These are phyloP conservation scores for Philereme vetulata DNA, from an alignment of 2,888 invertebrate genomes.

Conservation along the genomic window DNA sequence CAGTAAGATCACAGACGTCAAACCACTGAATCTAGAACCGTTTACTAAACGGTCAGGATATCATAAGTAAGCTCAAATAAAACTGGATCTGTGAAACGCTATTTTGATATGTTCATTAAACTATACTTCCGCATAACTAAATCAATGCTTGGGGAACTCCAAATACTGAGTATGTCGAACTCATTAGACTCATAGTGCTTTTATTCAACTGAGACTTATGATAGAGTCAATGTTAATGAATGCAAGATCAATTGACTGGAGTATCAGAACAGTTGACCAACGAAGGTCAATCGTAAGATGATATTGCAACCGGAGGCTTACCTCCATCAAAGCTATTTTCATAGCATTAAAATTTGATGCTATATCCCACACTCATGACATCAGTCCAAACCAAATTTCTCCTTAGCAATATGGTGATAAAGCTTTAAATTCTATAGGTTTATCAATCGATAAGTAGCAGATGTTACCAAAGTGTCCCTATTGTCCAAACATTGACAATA, in stretches of 20 bases:
- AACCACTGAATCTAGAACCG: constrained; percentile 36
- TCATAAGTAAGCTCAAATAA: constrained; percentile 8
- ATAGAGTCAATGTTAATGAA: constrained; percentile 12
- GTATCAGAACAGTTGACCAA: constrained; percentile 27
- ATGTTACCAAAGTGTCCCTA: constrained; percentile 53
- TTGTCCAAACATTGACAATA: constrained; percentile 70
- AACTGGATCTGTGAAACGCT: constrained; percentile 23
- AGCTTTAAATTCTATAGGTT: constrained; percentile 50
- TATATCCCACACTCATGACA: constrained; percentile 48
- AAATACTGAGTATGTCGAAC: neutral
- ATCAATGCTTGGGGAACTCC: neutral
- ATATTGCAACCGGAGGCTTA: constrained; percentile 62
- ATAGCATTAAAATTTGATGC: constrained; percentile 78
- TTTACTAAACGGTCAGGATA: no score
- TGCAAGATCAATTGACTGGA: constrained; percentile 28
- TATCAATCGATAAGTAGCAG: constrained; percentile 50
- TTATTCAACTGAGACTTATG: constrained; percentile 9
- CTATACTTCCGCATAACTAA: constrained; percentile 25
- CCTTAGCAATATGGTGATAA: constrained; percentile 40
- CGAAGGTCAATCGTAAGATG: constrained; percentile 69
- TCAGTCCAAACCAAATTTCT: constrained; percentile 48
- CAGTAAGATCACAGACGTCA: constrained; percentile 31
- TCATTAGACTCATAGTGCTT: neutral
- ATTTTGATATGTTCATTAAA: constrained; percentile 46
- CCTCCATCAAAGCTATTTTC: constrained; percentile 58